Evolutionary conservation across 2,888 invertebrate species (phyloP).

Genomic region (Bimastos eiseni): DNA sequence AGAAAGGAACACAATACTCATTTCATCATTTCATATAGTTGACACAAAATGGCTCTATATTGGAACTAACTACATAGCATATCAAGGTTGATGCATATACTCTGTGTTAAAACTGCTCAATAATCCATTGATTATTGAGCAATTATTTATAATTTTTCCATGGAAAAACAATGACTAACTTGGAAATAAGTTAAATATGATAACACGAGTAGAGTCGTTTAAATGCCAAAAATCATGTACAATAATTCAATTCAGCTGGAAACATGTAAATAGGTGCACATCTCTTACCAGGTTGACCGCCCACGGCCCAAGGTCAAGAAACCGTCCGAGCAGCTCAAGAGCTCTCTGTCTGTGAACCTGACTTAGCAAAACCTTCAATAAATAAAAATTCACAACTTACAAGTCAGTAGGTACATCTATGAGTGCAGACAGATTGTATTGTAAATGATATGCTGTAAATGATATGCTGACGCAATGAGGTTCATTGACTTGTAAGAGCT

Average conservation of each 20-base stretch:
- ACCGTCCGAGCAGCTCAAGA: slow-evolving; percentile 85
- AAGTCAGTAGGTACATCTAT: background rate
- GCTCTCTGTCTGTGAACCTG: slow-evolving; percentile 90
- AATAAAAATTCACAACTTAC: background rate
- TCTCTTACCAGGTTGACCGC: slow-evolving; percentile 78
- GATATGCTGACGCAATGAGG: too few relatives aligned
- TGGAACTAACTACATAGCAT: background rate
- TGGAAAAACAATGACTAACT: too few relatives aligned
- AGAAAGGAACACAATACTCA: slow-evolving; percentile 9
- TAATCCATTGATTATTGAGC: too few relatives aligned
- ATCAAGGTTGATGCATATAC: background rate
- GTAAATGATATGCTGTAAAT: too few relatives aligned
- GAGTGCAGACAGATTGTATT: too few relatives aligned
- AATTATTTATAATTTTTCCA: too few relatives aligned
- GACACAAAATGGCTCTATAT: background rate
- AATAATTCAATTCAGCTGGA: background rate
- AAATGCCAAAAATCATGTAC: background rate
- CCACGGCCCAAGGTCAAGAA: slow-evolving; percentile 82
- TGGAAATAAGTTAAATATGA: too few relatives aligned
- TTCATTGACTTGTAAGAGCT: too few relatives aligned
- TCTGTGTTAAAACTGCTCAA: too few relatives aligned
- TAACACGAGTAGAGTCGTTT: too few relatives aligned
- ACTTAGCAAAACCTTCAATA: slow-evolving; percentile 66
- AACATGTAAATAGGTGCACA: background rate
- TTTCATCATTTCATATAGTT: background rate